phyloP scores from a whole-genome alignment of 2,888 invertebrate genomes.

The Heliconius sara region DNA sequence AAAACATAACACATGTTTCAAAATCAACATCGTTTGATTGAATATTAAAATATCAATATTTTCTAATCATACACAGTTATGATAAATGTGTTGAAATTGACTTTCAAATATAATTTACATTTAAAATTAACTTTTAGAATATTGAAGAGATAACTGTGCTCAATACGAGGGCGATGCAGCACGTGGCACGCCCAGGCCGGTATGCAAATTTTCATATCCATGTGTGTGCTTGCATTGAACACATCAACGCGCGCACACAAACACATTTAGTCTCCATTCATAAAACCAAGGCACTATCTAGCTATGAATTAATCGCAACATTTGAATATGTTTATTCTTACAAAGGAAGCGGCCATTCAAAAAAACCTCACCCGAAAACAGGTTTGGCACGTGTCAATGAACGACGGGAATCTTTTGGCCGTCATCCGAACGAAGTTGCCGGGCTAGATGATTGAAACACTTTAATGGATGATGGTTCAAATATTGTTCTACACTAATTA shows the following conservation, averaged over 20 bases:
- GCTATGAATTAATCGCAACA: conserved; percentile 84
- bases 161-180: conserved; percentile 64
- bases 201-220: conserved; percentile 72
- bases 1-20: conserved; percentile 11
- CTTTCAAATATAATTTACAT: conserved; percentile 77
- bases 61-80: conserved; percentile 46
- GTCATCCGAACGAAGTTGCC: conserved; percentile 65
- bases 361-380: conserved; percentile 80
- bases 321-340: conserved; percentile 83
- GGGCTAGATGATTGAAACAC: conserved; percentile 76
- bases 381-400: conserved; percentile 84
- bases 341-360: conserved; percentile 83
- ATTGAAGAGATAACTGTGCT: conserved; percentile 79
- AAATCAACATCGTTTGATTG: conserved; percentile 26
- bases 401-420: conserved; percentile 80
- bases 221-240: conserved; percentile 63
- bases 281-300: conserved; percentile 81
- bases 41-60: conserved; percentile 43
- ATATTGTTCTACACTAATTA: conserved; percentile 69
- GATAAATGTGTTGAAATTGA: conserved; percentile 60
- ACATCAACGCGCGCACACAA: conserved; percentile 68
- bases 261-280: conserved; percentile 74
- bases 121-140: conserved; percentile 77
- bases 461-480: conserved; percentile 71
- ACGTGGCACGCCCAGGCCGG: conserved; percentile 75